Conservation (phyloP, 2,797 vertebrate genomes). For the Paratrypauchen microcephalus region DNA sequence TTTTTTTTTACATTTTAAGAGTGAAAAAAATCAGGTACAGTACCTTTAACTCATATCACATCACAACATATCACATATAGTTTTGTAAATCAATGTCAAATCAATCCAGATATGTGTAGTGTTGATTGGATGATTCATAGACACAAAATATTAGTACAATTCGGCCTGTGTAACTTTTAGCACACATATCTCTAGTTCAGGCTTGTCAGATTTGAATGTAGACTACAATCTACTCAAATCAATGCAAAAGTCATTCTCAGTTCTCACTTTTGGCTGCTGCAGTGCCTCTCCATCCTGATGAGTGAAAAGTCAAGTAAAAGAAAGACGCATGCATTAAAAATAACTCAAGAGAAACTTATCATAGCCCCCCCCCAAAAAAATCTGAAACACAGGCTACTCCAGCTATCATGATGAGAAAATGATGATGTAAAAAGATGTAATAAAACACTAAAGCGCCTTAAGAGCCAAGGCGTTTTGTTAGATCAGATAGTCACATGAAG, state of each 20-base stretch:
- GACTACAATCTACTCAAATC: constrained; percentile 52
- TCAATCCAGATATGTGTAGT: constrained; percentile 8
- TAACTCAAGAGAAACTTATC: constrained; percentile 25
- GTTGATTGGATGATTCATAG: constrained; percentile 1
- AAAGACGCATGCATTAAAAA: constrained; percentile 52
- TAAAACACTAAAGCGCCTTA: neutral
- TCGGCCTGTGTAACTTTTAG: constrained; percentile 20
- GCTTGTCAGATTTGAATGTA: constrained; percentile 29
- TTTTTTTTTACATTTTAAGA: too few species aligned
- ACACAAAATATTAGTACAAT: neutral
- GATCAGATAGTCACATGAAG: neutral
- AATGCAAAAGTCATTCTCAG: constrained; percentile 32
- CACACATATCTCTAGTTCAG: constrained; percentile 11
- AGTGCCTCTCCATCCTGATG: constrained; percentile 59
- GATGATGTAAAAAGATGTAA: neutral
- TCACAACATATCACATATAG: constrained; percentile 17
- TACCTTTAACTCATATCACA: neutral
- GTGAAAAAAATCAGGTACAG: too few species aligned
- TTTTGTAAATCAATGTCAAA: constrained; percentile 5
- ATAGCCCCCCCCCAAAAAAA: constrained; percentile 9
- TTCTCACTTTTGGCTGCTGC: constrained; percentile 70
- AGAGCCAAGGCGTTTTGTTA: neutral
- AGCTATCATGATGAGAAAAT: neutral
- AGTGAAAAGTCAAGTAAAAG: constrained; percentile 57
- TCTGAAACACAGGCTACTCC: constrained; percentile 1